A percentile compares a stretch with the other conserved stretches of the same genome.
These are phyloP conservation scores for Acanthopleura granulata DNA, from an alignment of 2,888 invertebrate genomes.

Conservation along the genomic window DNA sequence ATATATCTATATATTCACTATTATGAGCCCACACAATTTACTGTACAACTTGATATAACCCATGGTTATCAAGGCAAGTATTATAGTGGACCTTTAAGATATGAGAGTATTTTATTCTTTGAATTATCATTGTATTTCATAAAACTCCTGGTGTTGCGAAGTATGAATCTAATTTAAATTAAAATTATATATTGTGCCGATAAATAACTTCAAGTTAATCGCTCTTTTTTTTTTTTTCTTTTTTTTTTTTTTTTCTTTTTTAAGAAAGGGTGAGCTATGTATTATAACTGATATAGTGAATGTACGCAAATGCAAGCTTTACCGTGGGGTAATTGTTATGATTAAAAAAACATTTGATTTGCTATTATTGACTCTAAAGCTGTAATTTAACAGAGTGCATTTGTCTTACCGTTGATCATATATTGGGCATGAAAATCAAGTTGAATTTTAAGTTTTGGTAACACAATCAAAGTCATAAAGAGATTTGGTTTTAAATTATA, in stretches of 20 bases:
- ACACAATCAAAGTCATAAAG: constrained; percentile 20
- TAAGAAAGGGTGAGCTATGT: too few species aligned
- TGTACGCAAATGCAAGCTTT: constrained; percentile 3
- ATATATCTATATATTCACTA: constrained; percentile 15
- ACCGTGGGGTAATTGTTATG: constrained; percentile 1
- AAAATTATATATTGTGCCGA: constrained; percentile 10
- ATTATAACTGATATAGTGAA: neutral
- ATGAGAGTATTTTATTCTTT: constrained; percentile 28
- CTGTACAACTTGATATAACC: constrained; percentile 2
- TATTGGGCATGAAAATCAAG: constrained; percentile 4
- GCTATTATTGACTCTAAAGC: neutral
- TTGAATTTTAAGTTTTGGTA: constrained; percentile 4
- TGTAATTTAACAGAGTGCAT: constrained; percentile 5
- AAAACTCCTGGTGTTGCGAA: constrained; percentile 9
- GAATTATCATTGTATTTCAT: constrained; percentile 22
- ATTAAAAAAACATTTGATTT: neutral
- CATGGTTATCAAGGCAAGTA: constrained; percentile 19
- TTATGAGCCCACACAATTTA: constrained; percentile 4
- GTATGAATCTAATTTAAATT: constrained; percentile 16
- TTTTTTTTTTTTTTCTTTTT: too few species aligned
- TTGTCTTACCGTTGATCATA: constrained; percentile 5
- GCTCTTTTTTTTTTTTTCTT: too few species aligned
- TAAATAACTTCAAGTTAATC: neutral
- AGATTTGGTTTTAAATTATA: constrained; percentile 43
- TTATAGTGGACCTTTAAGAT: constrained; percentile 21